Base-by-base conservation (phyloP, 2,888 invertebrate genomes). In the Tinea pellionella region DNA sequence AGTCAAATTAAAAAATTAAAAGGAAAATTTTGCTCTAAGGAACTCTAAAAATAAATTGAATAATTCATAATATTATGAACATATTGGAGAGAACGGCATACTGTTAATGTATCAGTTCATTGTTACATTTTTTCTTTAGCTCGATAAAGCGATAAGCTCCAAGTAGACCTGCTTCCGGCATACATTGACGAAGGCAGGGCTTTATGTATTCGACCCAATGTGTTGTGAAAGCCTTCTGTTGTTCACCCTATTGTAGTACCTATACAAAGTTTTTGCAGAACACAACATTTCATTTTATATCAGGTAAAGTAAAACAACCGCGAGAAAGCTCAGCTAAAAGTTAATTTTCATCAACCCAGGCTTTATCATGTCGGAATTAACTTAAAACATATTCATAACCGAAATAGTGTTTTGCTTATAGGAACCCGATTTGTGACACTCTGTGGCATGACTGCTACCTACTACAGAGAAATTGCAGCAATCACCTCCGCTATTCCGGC, bases 191-290 rank as follows among this genome's bases (percentile, higher is more conserved):
- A 47, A 59, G 59, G 59, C 59, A 6, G n/a, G 51, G 29, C 42
- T 42, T 29, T 59, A 29, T 42, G 47, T 57, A 32, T 29, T 24
- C 51, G 15, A 15, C 19, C 51, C 43, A 43, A 47, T 59, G 59
- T 59, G 19, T 42, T 59, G 43, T 59, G 29, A 59, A 59, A 59
- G 59, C 59, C 19, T 59, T 59, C 43, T 59, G 59, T 59, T 59
- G 59, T 59, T 57, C 57, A 11, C 13, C 24, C 19, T 57, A 19
- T 57, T 57, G 55, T 29, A 18, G 24, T 55, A 53, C n/a, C n/a
- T 43, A 55, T 57, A 57, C n/a, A 32, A 57, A 57, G 19, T 57
- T 57, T 57, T 30, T 55, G 29, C 19, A 6, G 15, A 51, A 55
- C 19, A 4, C 57, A 32, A 57, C 30, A 24, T 15, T 18, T 13